Percentiles rank a stretch among this genome's conserved stretches.
Conservation (phyloP, 2,113 vertebrate species). For the Conger conger region DNA sequence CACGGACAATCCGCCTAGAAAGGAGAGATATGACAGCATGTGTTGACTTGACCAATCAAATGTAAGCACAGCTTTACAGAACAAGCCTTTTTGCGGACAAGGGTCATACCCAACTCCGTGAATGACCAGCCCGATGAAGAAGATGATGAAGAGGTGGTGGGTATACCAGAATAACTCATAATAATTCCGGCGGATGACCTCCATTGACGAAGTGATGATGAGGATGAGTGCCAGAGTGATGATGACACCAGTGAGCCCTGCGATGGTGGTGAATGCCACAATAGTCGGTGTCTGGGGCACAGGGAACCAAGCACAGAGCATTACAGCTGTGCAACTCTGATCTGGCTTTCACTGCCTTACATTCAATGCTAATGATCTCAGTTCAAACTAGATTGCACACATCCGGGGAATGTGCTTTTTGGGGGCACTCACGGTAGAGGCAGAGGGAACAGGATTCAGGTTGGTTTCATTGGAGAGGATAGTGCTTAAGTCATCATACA, state of each 20-base stretch:
- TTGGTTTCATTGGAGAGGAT: slow-evolving; percentile 68
- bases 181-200: slow-evolving; percentile 85
- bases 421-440: slow-evolving; percentile 63
- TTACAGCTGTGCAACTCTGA: too few relatives aligned
- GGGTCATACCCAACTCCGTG: slow-evolving; percentile 79
- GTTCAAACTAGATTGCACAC: too few relatives aligned
- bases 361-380: too few relatives aligned
- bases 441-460: slow-evolving; percentile 81
- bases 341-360: too few relatives aligned
- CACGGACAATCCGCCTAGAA: slow-evolving; percentile 77
- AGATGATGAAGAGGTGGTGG: slow-evolving; percentile 88
- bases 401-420: not conserved
- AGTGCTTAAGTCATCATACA: slow-evolving; percentile 60
- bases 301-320: slow-evolving; percentile 2
- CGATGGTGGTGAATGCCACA: slow-evolving; percentile 80
- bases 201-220: slow-evolving; percentile 87
- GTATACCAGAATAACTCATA: slow-evolving; percentile 96
- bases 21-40: not conserved
- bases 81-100: too few relatives aligned
- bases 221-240: slow-evolving; percentile 86
- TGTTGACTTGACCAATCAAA: too few relatives aligned
- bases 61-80: too few relatives aligned
- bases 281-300: slow-evolving; percentile 71
- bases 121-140: slow-evolving; percentile 80
- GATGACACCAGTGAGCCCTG: slow-evolving; percentile 84